Base-by-base conservation (phyloP, 2,888 invertebrate species). In the Lissonota sp. region DNA sequence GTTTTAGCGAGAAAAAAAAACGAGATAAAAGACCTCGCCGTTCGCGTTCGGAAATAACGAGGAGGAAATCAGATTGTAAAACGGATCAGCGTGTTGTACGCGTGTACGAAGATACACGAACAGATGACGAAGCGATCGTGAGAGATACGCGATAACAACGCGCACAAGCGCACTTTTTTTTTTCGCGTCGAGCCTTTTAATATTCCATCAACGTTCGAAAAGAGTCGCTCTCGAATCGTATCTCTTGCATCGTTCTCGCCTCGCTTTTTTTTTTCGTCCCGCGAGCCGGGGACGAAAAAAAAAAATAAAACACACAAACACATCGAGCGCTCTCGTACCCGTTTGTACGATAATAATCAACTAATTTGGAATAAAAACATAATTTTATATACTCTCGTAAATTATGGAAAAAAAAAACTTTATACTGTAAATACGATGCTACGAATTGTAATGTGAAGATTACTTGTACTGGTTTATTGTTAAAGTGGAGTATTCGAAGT, bases 321-420 rank as follows among this genome's bases (percentile, higher is more conserved):
- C 44, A 66, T 77, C 80, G 80, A 73, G 69, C 77, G 73, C 74
- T 81, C 78, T 57, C 76, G 76, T 80, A 83, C 76, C 51, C 73
- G 64, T 81, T 78, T 74, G 78, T 78, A 81, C 78, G 81, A 60
- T 51, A 62, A 81, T 78, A 67, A 71, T 78, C 64, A 78, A 70
- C 16, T 78, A 78, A 81, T 81, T 81, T 81, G 64, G 80, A 80
- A 78, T 77, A 62, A 69, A 63, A 83, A 83, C 82, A 84, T 86
- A 86, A 86, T 87, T 87, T 87, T 87, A 79, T 87, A 85, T 85
- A 84, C 84, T 83, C 86, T 86, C 82, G 72, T 87, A 85, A 87
- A 85, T 85, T 85, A 80, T 84, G 5, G n/a, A 49, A 49, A 0
- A 10, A 49, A 49, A 53, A 87, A 82, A 80, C 80, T 85, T 84